Evolutionary conservation across 2,113 vertebrate genomes (phyloP).

Genomic region (Anas platyrhynchos): DNA sequence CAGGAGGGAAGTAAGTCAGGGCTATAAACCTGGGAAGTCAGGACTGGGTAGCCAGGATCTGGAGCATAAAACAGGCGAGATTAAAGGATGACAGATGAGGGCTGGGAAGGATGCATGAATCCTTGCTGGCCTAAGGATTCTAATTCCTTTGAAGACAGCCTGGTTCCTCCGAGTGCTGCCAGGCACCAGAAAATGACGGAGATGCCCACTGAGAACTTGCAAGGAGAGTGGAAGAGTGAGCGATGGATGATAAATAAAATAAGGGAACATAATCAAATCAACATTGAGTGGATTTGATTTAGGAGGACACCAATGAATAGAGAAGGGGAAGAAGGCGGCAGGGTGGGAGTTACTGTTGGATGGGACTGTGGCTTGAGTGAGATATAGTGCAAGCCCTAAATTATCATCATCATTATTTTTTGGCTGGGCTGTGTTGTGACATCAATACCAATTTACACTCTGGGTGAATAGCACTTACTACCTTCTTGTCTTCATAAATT

Average conservation of each 20-base stretch:
- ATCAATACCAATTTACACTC: constrained; percentile 73
- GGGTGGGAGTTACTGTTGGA: constrained; percentile 51
- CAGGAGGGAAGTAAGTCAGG: constrained; percentile 66
- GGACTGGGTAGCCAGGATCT: constrained; percentile 50
- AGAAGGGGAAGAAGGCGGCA: constrained; percentile 16
- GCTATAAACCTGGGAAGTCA: constrained; percentile 58
- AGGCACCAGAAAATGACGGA: neutral
- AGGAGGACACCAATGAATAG: constrained; percentile 61
- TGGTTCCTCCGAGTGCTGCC: neutral
- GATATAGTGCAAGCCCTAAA: constrained; percentile 63
- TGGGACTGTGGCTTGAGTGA: constrained; percentile 53
- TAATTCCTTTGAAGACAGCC: neutral
- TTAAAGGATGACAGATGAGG: constrained; percentile 46
- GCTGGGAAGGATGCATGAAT: constrained; percentile 10
- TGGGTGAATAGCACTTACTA: constrained; percentile 67
- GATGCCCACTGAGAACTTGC: neutral
- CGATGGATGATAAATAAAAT: constrained; percentile 49
- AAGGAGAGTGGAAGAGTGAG: neutral
- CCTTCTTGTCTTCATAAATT: constrained; percentile 72
- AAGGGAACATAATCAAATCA: constrained; percentile 63
- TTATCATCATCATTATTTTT: constrained; percentile 69
- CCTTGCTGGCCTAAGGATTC: neutral
- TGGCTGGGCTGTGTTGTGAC: constrained; percentile 65
- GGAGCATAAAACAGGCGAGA: constrained; percentile 38
- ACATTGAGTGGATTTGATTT: constrained; percentile 63